Percentiles rank a stretch among this genome's conserved stretches.
Conservation (phyloP, 2,888 invertebrate genomes). For the Eupithecia centaureata region DNA sequence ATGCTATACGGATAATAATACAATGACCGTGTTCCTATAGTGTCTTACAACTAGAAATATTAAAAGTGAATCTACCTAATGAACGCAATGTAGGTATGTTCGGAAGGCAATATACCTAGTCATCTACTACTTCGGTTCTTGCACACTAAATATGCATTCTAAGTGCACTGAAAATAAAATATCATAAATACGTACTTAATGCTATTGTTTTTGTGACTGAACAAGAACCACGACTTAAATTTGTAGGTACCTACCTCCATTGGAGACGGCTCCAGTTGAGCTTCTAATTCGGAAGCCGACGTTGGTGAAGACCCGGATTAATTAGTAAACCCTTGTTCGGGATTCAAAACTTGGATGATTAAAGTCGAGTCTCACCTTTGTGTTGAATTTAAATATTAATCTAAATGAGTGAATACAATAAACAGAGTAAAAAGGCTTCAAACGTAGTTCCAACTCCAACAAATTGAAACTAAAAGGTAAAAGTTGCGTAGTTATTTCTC, state of each 20-base stretch:
- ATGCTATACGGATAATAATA: too few species aligned
- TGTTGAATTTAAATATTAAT: not conserved
- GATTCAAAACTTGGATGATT: not conserved
- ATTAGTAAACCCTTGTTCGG: not conserved
- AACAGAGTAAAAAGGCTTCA: slow-evolving; percentile 3
- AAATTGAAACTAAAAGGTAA: slow-evolving; percentile 25
- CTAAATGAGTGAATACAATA: slow-evolving; percentile 1
- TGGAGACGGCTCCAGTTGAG: not conserved
- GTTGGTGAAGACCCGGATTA: not conserved
- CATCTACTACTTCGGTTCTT: too few species aligned
- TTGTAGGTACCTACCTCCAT: not conserved
- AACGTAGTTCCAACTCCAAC: slow-evolving; percentile 12
- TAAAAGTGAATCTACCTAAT: too few species aligned
- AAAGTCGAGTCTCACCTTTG: not conserved
- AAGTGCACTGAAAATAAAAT: too few species aligned
- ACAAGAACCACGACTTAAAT: too few species aligned
- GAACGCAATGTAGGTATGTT: too few species aligned
- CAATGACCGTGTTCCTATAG: too few species aligned
- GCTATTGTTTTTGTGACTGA: not conserved
- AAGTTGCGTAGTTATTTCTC: slow-evolving; percentile 15
- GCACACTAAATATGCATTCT: too few species aligned
- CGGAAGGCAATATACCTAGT: too few species aligned
- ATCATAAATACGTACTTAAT: too few species aligned
- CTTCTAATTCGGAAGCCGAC: not conserved
- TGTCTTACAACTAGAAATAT: too few species aligned